Conservation (phyloP, 2,113 vertebrate genomes). For the Siphamia tubifer region DNA sequence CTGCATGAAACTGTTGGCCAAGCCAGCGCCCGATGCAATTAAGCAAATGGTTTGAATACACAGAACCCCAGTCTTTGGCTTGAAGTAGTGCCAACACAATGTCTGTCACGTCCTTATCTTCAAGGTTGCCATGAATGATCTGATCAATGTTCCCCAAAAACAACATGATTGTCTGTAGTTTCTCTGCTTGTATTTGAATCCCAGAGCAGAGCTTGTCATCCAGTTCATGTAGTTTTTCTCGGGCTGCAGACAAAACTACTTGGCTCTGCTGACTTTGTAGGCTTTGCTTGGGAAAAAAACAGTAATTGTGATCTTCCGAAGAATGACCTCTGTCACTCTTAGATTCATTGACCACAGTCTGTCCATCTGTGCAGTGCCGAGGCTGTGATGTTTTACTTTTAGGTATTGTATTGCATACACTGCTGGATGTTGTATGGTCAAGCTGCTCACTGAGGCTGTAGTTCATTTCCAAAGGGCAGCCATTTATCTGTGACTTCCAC, state of each 20-base stretch:
- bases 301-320: slow-evolving; percentile 80
- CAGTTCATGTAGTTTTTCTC: slow-evolving; percentile 55
- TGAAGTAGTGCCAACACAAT: slow-evolving; percentile 67
- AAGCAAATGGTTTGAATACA: slow-evolving; percentile 76
- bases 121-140: slow-evolving; percentile 46
- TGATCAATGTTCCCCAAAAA: slow-evolving; percentile 69
- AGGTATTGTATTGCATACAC: neutral
- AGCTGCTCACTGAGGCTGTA: slow-evolving; percentile 72
- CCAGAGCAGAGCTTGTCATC: slow-evolving; percentile 40
- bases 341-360: neutral
- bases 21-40: slow-evolving; percentile 77
- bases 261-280: slow-evolving; percentile 7
- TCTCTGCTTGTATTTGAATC: slow-evolving; percentile 19
- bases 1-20: slow-evolving; percentile 78
- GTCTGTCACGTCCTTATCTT: slow-evolving; percentile 62
- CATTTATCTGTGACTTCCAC: slow-evolving; percentile 81
- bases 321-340: slow-evolving; percentile 1
- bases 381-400: neutral
- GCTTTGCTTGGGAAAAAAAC: slow-evolving; percentile 23
- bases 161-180: slow-evolving; percentile 44
- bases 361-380: neutral
- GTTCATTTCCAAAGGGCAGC: slow-evolving; percentile 64
- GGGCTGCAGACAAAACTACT: slow-evolving; percentile 4
- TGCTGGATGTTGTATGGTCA: slow-evolving; percentile 13
- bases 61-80: slow-evolving; percentile 50